These are phyloP conservation scores for Speoplatyrhinus poulsoni DNA, from an alignment of 2,113 vertebrate genomes.

Conservation along the genomic window DNA sequence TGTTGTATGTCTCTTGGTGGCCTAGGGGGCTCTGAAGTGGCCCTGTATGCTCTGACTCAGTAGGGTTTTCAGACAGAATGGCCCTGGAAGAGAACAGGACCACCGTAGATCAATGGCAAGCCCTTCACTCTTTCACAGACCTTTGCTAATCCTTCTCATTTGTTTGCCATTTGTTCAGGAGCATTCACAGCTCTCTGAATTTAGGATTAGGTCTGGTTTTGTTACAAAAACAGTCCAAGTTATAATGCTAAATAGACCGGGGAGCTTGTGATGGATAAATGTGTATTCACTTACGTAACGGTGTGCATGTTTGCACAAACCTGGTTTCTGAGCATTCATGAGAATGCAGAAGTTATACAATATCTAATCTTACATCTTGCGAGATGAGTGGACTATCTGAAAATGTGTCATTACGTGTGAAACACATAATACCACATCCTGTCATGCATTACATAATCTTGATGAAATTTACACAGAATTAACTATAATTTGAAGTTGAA, in stretches of 20 bases:
- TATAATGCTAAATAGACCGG: slow-evolving; percentile 71
- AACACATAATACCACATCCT: too few relatives aligned
- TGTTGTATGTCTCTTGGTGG: slow-evolving; percentile 73
- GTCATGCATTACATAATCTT: too few relatives aligned
- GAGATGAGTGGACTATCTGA: too few relatives aligned
- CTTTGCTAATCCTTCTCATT: slow-evolving; percentile 78
- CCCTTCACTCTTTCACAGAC: slow-evolving; percentile 75
- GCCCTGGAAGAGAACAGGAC: slow-evolving; percentile 76
- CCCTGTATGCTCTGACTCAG: slow-evolving; percentile 76
- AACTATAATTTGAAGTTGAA: too few relatives aligned
- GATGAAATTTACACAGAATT: too few relatives aligned
- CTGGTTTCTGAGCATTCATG: too few relatives aligned
- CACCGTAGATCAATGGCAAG: slow-evolving; percentile 80
- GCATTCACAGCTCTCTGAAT: slow-evolving; percentile 78
- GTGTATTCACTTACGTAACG: slow-evolving; percentile 32
- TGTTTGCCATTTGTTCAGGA: slow-evolving; percentile 79
- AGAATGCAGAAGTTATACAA: too few relatives aligned
- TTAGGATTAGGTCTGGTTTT: slow-evolving; percentile 81
- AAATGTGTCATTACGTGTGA: too few relatives aligned
- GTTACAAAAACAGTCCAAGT: slow-evolving; percentile 80
- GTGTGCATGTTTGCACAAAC: slow-evolving; percentile 21
- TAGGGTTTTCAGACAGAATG: slow-evolving; percentile 74
- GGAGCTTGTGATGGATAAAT: slow-evolving; percentile 54
- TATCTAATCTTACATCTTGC: too few relatives aligned
- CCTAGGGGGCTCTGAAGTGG: slow-evolving; percentile 74